phyloP scores from a whole-genome alignment of 2,797 vertebrate species.

The Uromys caudimaculatus region DNA sequence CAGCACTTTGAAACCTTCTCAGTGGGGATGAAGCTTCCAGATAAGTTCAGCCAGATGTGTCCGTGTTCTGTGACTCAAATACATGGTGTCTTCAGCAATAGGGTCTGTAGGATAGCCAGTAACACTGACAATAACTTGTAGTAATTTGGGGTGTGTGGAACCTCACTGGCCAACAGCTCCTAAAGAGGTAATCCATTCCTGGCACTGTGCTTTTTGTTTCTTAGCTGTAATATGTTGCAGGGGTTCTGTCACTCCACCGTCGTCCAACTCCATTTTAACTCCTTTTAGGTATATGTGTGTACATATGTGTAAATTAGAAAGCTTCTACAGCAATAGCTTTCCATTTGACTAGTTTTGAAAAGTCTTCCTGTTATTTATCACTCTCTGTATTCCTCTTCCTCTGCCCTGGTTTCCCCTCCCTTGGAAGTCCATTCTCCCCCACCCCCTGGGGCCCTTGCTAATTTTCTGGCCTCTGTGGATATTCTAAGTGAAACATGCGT shows the following conservation, averaged over 20 bases:
- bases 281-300: background rate
- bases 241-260: background rate
- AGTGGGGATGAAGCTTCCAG: background rate
- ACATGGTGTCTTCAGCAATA: background rate
- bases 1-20: background rate
- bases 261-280: background rate
- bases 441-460: background rate
- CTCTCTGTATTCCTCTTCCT: background rate
- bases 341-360: background rate
- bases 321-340: background rate
- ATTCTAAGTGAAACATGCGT: background rate
- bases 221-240: background rate
- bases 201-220: background rate
- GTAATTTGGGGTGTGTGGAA: background rate
- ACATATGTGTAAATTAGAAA: background rate
- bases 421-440: background rate
- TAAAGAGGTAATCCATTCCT: background rate
- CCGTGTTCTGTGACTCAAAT: background rate
- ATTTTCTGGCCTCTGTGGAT: background rate
- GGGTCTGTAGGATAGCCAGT: background rate
- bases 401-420: background rate
- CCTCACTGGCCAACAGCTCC: background rate
- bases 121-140: background rate
- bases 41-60: background rate
- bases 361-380: background rate